A percentile compares a stretch with the other conserved stretches of the same genome.
phyloP scores from a whole-genome alignment of 2,888 invertebrate genomes.

The Amorpha juglandis region DNA sequence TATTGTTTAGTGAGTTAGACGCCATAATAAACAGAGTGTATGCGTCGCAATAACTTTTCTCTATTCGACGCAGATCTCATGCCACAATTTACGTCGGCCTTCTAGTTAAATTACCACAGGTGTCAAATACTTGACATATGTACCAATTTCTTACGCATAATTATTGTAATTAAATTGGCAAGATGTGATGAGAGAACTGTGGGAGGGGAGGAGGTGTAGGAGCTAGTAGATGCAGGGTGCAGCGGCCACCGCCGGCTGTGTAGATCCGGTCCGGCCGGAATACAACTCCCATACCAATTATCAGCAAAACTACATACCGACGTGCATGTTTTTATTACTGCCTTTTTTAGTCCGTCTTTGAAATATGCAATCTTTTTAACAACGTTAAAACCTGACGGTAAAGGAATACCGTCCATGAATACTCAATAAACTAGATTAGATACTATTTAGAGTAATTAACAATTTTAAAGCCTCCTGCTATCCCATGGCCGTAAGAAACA shows the following conservation, averaged over 20 bases:
- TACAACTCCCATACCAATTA: slow-evolving; percentile 23
- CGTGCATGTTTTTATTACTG: not conserved
- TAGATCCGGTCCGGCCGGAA: slow-evolving; percentile 22
- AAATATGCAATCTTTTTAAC: slow-evolving; percentile 6
- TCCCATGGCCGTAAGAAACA: not conserved
- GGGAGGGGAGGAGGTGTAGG: not conserved
- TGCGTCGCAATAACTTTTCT: not conserved
- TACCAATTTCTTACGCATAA: not conserved
- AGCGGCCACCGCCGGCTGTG: slow-evolving; percentile 12
- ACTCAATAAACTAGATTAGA: too few species aligned
- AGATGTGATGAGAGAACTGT: not conserved
- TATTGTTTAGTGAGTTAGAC: slow-evolving; percentile 50
- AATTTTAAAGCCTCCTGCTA: too few species aligned
- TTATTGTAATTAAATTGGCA: slow-evolving; percentile 13
- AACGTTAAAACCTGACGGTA: too few species aligned
- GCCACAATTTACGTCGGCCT: too few species aligned
- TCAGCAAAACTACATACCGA: slow-evolving; percentile 21
- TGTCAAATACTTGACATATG: not conserved
- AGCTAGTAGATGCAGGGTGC: slow-evolving; percentile 17
- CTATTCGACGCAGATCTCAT: not conserved
- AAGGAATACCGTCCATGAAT: too few species aligned
- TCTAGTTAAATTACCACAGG: too few species aligned
- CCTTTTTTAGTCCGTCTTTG: not conserved
- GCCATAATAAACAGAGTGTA: not conserved
- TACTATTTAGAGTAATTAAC: too few species aligned